phyloP scores from a whole-genome alignment of 2,797 vertebrate species.

The Coregonus sp. region DNA sequence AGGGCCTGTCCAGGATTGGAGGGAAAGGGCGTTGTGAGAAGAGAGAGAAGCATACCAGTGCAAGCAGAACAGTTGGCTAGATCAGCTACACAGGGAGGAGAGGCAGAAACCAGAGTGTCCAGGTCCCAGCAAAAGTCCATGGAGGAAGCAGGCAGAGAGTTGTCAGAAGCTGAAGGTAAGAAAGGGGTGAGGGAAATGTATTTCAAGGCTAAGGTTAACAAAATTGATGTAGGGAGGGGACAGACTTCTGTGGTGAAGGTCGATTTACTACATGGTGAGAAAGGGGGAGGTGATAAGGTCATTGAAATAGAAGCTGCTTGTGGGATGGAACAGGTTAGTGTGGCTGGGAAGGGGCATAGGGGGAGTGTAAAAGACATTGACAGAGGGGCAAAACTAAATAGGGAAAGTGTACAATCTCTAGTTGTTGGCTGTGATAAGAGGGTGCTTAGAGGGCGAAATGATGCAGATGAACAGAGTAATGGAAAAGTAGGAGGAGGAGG shows the following conservation, averaged over 20 bases:
- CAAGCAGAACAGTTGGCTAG: conserved; percentile 27
- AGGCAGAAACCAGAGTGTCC: conserved; percentile 44
- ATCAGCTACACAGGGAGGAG: conserved; percentile 34
- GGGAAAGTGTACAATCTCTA: conserved; percentile 6
- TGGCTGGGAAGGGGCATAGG: conserved; percentile 10
- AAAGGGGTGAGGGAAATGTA: conserved; percentile 71
- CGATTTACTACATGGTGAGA: conserved; percentile 31
- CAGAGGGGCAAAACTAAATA: conserved; percentile 26
- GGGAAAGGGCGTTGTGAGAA: conserved; percentile 29
- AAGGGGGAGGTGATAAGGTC: conserved; percentile 38
- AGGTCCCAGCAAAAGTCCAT: conserved; percentile 51
- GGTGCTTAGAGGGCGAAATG: conserved; percentile 19
- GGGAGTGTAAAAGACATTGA: conserved; percentile 25
- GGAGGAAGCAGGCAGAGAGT: conserved; percentile 48
- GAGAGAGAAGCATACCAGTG: conserved; percentile 37
- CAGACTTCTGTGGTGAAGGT: conserved; percentile 22
- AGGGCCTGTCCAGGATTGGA: conserved; percentile 31
- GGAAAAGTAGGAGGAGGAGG: conserved; percentile 22
- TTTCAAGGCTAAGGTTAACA: conserved; percentile 62
- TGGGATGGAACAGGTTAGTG: conserved; percentile 16
- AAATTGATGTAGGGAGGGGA: conserved; percentile 50
- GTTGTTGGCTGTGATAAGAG: conserved; percentile 19
- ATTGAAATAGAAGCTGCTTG: conserved; percentile 49
- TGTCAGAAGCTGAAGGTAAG: conserved; percentile 57
- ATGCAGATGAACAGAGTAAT: conserved; percentile 19